phyloP scores from a whole-genome alignment of 2,113 vertebrate genomes.

The Heliornis fulica region DNA sequence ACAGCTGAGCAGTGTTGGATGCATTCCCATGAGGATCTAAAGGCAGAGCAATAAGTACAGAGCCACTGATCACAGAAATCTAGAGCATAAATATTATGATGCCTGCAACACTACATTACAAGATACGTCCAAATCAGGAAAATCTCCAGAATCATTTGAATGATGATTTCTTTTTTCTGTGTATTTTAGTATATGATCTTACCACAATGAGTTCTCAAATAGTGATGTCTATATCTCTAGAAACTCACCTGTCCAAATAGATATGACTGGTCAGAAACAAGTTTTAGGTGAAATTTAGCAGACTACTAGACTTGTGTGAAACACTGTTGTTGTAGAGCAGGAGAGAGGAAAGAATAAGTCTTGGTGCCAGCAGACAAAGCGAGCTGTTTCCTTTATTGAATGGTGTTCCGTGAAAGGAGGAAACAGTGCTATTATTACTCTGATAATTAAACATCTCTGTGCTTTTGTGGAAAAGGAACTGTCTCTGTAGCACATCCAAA shows the following conservation, averaged over 20 bases:
- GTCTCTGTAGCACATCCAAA: not conserved
- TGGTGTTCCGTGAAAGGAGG: not conserved
- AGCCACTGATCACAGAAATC: not conserved
- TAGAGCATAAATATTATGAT: not conserved
- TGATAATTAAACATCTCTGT: constrained; percentile 11
- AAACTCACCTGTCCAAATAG: not conserved
- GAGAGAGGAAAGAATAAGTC: not conserved
- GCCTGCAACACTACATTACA: not conserved
- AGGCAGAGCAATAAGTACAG: not conserved
- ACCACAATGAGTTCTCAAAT: not conserved
- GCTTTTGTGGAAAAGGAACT: not conserved
- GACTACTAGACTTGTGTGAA: not conserved
- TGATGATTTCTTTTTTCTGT: not conserved
- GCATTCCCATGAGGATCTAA: not conserved
- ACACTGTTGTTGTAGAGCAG: not conserved
- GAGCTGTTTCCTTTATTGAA: not conserved
- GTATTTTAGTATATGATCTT: not conserved
- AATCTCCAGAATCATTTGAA: not conserved
- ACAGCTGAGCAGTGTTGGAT: not conserved
- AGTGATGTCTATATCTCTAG: not conserved
- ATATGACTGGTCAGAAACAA: not conserved
- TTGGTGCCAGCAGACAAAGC: not conserved
- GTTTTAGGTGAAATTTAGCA: not conserved
- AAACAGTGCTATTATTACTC: not conserved
- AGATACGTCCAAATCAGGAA: not conserved